Conservation (phyloP, 2,113 vertebrate species). For the Pomatostomus ruficeps region DNA sequence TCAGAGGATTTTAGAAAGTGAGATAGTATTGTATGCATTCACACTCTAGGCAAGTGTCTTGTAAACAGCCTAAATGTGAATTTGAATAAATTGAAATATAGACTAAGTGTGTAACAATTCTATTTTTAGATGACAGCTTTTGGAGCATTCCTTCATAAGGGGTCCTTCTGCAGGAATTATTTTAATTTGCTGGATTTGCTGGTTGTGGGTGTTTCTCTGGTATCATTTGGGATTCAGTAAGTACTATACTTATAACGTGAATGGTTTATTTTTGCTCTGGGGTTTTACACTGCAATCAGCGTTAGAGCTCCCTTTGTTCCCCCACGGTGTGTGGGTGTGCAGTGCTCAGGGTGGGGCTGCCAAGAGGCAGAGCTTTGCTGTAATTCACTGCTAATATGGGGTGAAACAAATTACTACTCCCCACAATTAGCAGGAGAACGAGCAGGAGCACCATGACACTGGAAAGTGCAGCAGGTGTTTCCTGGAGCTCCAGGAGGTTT, state of each 20-base stretch:
- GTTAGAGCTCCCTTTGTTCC: not conserved
- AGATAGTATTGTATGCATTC: not conserved
- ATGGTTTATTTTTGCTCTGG: not conserved
- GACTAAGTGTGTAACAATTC: constrained; percentile 41
- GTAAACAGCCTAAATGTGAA: constrained; percentile 69
- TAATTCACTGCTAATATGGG: not conserved
- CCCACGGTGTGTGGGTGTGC: not conserved
- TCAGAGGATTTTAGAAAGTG: not conserved
- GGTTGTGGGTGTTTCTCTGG: constrained; percentile 96
- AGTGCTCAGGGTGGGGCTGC: not conserved
- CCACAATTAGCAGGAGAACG: not conserved
- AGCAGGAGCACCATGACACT: not conserved
- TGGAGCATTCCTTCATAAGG: constrained; percentile 97
- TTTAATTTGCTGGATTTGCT: constrained; percentile 97
- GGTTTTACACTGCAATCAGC: not conserved
- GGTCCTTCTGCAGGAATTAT: constrained; percentile 97
- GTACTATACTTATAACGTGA: constrained; percentile 50
- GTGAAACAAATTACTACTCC: not conserved
- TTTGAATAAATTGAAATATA: not conserved
- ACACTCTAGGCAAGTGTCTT: constrained; percentile 47
- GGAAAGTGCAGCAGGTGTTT: not conserved
- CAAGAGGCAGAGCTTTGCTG: not conserved
- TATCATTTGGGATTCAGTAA: constrained; percentile 99
- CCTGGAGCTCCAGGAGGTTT: not conserved
- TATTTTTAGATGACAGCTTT: constrained; percentile 92